Evolutionary conservation across 2,888 invertebrate genomes (phyloP).

Genomic region (Epistrophella euchroma): DNA sequence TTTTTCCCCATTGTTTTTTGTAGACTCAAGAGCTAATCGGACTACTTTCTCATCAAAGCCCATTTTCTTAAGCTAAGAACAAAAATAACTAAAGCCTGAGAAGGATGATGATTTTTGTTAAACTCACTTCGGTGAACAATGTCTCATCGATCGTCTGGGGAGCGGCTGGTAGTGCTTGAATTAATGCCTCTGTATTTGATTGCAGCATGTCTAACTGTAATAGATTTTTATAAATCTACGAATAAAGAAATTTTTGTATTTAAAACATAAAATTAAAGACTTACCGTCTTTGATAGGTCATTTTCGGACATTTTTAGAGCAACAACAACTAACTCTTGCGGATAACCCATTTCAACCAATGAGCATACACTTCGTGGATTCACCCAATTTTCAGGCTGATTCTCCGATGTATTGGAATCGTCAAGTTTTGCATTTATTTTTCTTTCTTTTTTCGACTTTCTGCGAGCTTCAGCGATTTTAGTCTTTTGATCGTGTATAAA

Average conservation of each 20-base stretch:
- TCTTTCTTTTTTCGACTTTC: slow-evolving; percentile 85
- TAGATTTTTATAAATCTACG: not conserved
- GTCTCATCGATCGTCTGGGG: slow-evolving; percentile 72
- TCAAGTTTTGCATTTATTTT: slow-evolving; percentile 80
- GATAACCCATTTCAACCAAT: slow-evolving; percentile 89
- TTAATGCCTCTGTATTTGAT: slow-evolving; percentile 78
- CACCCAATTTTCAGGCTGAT: slow-evolving; percentile 79
- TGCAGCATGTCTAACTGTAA: slow-evolving; percentile 81
- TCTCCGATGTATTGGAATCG: slow-evolving; percentile 52
- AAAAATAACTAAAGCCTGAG: slow-evolving; percentile 76
- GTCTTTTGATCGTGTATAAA: slow-evolving; percentile 86
- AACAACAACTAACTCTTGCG: slow-evolving; percentile 85
- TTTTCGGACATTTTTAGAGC: slow-evolving; percentile 89
- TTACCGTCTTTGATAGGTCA: slow-evolving; percentile 88
- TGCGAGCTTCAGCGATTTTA: slow-evolving; percentile 84
- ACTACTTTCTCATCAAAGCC: slow-evolving; percentile 86
- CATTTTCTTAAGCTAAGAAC: slow-evolving; percentile 84
- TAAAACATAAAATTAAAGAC: slow-evolving; percentile 78
- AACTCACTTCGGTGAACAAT: slow-evolving; percentile 77
- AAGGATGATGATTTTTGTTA: not conserved
- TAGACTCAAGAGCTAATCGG: slow-evolving; percentile 85
- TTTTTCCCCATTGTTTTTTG: slow-evolving; percentile 85
- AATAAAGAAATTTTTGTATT: slow-evolving; percentile 77
- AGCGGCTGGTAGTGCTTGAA: slow-evolving; percentile 73
- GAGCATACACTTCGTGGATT: slow-evolving; percentile 83